These are phyloP conservation scores for Podilymbus podiceps DNA, from an alignment of 2,113 vertebrate species.

Conservation along the genomic window DNA sequence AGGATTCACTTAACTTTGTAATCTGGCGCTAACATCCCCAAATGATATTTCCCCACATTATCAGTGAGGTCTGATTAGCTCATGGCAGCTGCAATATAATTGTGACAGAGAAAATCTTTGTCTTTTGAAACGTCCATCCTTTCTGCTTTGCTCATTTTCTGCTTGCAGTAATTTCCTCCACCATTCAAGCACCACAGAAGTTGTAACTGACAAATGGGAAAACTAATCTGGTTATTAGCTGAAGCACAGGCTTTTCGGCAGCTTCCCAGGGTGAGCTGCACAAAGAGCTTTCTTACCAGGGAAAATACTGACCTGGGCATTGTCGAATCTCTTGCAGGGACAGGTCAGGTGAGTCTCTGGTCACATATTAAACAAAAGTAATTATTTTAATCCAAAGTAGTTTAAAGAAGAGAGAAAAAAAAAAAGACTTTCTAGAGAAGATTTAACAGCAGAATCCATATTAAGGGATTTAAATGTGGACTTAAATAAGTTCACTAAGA, in stretches of 20 bases:
- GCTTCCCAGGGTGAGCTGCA: not conserved
- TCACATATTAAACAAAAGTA: not conserved
- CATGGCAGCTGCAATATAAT: not conserved
- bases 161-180: not conserved
- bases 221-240: not conserved
- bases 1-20: not conserved
- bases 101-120: not conserved
- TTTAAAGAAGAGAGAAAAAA: not conserved
- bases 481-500: not conserved
- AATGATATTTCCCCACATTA: not conserved
- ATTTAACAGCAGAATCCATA: not conserved
- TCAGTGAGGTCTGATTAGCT: not conserved
- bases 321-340: not conserved
- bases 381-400: conserved; percentile 11
- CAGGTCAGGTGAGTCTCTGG: conserved; percentile 23
- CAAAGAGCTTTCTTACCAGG: not conserved
- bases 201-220: not conserved
- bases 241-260: not conserved
- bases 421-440: not conserved
- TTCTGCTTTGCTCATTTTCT: not conserved
- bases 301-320: not conserved
- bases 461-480: not conserved
- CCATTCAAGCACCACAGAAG: not conserved
- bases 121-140: not conserved
- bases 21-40: not conserved